These are phyloP conservation scores for Dryadula phaetusa DNA, from an alignment of 2,888 invertebrate species.

Conservation along the genomic window DNA sequence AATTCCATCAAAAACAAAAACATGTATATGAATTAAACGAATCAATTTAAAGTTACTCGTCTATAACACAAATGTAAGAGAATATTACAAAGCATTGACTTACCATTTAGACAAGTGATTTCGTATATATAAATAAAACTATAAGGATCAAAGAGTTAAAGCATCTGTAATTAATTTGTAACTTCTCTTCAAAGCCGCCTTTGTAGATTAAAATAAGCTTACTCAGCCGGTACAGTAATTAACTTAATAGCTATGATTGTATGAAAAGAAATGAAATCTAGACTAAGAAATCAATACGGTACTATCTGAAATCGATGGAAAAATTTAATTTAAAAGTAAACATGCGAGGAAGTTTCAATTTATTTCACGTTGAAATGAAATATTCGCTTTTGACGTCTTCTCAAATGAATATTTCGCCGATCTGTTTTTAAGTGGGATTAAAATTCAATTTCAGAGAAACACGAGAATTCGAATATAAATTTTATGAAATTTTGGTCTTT, in stretches of 20 bases:
- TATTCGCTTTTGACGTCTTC: not conserved
- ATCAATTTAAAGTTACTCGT: not conserved
- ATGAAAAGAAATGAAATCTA: constrained; percentile 9
- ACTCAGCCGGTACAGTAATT: constrained; percentile 34
- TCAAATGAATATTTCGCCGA: constrained; percentile 5
- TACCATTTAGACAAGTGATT: constrained; percentile 17
- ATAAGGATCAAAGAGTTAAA: constrained; percentile 34
- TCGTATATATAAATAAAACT: constrained; percentile 19
- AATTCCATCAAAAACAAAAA: not conserved
- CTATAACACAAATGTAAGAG: not conserved
- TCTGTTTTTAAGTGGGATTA: constrained; percentile 8
- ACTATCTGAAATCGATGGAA: not conserved
- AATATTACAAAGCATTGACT: not conserved
- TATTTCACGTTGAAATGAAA: constrained; percentile 12
- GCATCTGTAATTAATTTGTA: constrained; percentile 38
- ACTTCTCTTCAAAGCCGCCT: constrained; percentile 33
- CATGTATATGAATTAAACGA: not conserved
- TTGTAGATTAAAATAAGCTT: constrained; percentile 33
- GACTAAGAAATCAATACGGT: not conserved
- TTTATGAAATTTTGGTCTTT: not conserved
- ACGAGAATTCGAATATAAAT: not conserved
- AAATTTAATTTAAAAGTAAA: constrained; percentile 4
- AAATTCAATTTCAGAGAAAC: not conserved
- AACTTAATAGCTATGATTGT: constrained; percentile 16
- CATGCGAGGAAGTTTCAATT: constrained; percentile 11